phyloP scores from a whole-genome alignment of 2,797 vertebrate species.

The Crypturellus tataupa region DNA sequence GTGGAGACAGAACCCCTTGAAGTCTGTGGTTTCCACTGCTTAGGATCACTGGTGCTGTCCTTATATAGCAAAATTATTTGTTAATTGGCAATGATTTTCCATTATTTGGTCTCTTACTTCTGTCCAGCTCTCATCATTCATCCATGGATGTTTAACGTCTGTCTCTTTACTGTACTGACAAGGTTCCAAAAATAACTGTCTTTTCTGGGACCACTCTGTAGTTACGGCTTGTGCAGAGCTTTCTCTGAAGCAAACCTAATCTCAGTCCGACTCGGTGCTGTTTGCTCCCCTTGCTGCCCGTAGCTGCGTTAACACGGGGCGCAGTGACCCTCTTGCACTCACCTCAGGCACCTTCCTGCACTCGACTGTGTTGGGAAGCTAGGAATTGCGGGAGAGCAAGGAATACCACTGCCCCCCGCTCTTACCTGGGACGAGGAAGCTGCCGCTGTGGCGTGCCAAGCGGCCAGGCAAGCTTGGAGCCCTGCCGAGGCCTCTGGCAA shows the following conservation, averaged over 20 bases:
- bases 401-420: background rate
- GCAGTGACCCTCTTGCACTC: background rate
- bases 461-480: background rate
- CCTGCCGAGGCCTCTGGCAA: background rate
- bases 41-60: background rate
- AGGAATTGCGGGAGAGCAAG: background rate
- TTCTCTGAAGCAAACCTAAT: background rate
- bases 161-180: background rate
- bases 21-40: background rate
- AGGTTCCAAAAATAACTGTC: background rate
- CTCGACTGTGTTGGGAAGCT: accelerated
- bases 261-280: background rate
- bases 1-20: background rate
- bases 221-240: background rate
- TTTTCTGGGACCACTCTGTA: background rate
- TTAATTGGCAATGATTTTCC: background rate
- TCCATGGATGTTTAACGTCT: background rate
- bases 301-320: background rate
- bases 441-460: background rate
- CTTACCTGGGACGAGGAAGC: background rate
- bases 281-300: background rate
- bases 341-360: accelerated
- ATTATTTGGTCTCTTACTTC: background rate
- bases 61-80: background rate
- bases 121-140: background rate